phyloP scores from a whole-genome alignment of 2,888 invertebrate genomes.

The Caenorhabditis parvicauda region DNA sequence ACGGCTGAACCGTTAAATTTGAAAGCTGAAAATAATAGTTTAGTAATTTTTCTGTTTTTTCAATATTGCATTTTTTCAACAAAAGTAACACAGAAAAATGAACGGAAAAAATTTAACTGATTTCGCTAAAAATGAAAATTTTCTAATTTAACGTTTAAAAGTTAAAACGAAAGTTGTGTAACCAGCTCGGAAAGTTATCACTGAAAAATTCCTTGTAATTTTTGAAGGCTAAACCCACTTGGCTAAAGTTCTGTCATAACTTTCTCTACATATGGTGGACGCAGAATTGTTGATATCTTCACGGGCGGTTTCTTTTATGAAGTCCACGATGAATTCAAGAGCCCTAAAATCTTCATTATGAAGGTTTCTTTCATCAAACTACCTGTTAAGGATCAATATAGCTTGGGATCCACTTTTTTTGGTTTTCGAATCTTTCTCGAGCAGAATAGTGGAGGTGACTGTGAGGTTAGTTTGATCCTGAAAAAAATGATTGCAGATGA shows the following conservation, averaged over 20 bases:
- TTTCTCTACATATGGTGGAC: constrained; percentile 33
- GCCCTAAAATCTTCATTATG: constrained; percentile 17
- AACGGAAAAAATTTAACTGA: too few relatives aligned
- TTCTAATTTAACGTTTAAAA: neutral
- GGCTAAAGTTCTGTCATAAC: constrained; percentile 33
- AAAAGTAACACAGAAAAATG: too few relatives aligned
- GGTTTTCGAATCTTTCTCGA: neutral
- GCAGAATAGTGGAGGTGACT: too few relatives aligned
- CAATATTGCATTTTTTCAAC: too few relatives aligned
- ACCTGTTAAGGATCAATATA: neutral
- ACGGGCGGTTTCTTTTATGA: constrained; percentile 18
- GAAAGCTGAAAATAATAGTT: neutral
- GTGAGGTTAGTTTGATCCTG: too few relatives aligned
- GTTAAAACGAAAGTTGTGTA: neutral
- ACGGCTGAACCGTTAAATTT: neutral
- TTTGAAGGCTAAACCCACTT: too few relatives aligned
- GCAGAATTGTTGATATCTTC: constrained; percentile 21
- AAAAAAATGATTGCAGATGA: too few relatives aligned
- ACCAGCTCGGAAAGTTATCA: neutral
- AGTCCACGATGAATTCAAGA: constrained; percentile 34
- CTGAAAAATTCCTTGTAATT: too few relatives aligned
- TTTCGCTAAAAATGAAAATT: neutral
- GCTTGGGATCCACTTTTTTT: neutral
- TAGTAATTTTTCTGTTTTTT: neutral
- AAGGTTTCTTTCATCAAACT: neutral